phyloP scores from a whole-genome alignment of 2,797 vertebrate species.

The Rhinella marina region DNA sequence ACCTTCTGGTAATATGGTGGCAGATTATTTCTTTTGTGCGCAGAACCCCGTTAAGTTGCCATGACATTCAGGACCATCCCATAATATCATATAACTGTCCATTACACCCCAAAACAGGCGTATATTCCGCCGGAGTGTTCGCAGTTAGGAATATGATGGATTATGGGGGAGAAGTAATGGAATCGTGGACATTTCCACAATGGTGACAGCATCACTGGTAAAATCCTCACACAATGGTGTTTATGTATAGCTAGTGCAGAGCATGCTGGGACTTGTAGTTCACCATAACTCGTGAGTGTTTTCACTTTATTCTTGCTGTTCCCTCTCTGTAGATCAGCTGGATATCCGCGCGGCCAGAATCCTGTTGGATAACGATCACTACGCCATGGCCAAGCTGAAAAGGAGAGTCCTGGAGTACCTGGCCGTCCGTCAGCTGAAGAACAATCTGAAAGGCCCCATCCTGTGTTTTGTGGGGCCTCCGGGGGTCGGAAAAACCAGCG shows the following conservation, averaged over 20 bases:
- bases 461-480: constrained; percentile 97
- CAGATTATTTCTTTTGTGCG: too few relatives aligned
- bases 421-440: constrained; percentile 93
- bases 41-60: too few relatives aligned
- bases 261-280: background rate
- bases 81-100: too few relatives aligned
- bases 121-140: too few relatives aligned
- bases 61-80: too few relatives aligned
- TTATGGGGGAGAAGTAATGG: too few relatives aligned
- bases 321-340: constrained; percentile 81
- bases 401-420: constrained; percentile 93
- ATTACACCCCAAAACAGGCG: too few relatives aligned
- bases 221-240: too few relatives aligned
- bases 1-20: too few relatives aligned
- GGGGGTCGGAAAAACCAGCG: constrained; percentile 97
- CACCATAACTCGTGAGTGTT: background rate
- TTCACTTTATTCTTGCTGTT: background rate
- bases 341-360: constrained; percentile 90
- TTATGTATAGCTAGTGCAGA: background rate
- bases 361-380: constrained; percentile 93
- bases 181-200: too few relatives aligned
- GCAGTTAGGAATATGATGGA: too few relatives aligned
- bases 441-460: constrained; percentile 92
- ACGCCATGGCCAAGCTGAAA: constrained; percentile 96
- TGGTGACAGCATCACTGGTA: too few relatives aligned